phyloP scores from a whole-genome alignment of 2,797 vertebrate genomes.

The Eupleurogrammus muticus region DNA sequence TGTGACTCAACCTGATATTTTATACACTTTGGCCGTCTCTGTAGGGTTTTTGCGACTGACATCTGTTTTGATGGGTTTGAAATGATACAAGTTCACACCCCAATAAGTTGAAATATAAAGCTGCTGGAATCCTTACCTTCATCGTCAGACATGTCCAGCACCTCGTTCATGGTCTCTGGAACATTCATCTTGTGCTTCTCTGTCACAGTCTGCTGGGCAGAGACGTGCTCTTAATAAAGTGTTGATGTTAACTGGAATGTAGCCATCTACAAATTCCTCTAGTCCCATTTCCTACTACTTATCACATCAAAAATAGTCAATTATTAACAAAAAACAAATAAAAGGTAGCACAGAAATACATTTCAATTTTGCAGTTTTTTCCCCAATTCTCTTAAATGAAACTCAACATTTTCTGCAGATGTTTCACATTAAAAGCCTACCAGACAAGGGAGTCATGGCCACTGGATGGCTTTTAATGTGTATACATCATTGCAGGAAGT shows the following conservation, averaged over 20 bases:
- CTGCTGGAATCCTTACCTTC: conserved; percentile 86
- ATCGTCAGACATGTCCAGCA: conserved; percentile 98
- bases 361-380: neutral
- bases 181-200: conserved; percentile 99
- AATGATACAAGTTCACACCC: neutral
- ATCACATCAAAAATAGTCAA: neutral
- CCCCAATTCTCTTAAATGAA: neutral
- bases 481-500: neutral
- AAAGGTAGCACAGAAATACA: neutral
- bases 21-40: neutral
- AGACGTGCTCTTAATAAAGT: neutral
- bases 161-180: conserved; percentile 99
- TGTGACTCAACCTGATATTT: conserved; percentile 19
- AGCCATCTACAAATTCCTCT: neutral
- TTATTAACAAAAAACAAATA: neutral
- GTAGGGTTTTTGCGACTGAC: neutral
- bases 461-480: conserved; percentile 1
- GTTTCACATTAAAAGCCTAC: neutral
- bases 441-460: neutral
- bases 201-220: conserved; percentile 87
- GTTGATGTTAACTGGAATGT: neutral
- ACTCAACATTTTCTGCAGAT: neutral
- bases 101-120: neutral
- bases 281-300: neutral
- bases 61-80: neutral